These are phyloP conservation scores for Drosophila kanekoi DNA, from an alignment of 2,888 invertebrate genomes.

Conservation along the genomic window DNA sequence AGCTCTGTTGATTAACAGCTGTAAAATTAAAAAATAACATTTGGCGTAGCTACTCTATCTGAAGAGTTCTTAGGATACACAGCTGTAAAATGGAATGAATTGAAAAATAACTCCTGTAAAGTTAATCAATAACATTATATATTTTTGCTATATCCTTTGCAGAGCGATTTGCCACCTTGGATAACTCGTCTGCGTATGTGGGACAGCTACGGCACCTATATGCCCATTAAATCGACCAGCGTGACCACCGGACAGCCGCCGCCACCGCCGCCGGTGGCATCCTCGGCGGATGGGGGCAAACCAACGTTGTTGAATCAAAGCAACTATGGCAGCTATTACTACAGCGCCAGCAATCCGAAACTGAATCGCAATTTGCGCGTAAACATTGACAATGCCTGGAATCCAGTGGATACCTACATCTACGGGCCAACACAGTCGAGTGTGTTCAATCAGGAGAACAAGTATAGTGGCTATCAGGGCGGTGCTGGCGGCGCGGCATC, in stretches of 20 bases:
- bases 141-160: conserved; percentile 11
- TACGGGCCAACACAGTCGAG: conserved; percentile 85
- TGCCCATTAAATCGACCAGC: conserved; percentile 84
- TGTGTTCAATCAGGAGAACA: conserved; percentile 85
- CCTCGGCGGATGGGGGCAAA: conserved; percentile 80
- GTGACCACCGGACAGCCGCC: conserved; percentile 83
- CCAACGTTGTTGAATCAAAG: conserved; percentile 82
- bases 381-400: conserved; percentile 85
- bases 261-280: conserved; percentile 81
- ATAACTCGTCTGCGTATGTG: conserved; percentile 90
- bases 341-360: conserved; percentile 85
- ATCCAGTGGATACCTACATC: conserved; percentile 85
- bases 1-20: too few species aligned
- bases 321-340: conserved; percentile 84
- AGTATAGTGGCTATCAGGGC: conserved; percentile 84
- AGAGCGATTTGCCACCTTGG: conserved; percentile 86
- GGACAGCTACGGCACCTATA: conserved; percentile 88
- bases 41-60: too few species aligned
- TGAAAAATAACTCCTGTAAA: too few species aligned
- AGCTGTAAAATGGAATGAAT: too few species aligned
- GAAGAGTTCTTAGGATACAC: too few species aligned
- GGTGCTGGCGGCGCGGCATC: conserved; percentile 60
- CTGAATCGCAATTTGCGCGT: conserved; percentile 84
- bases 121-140: conserved; percentile 13
- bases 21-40: too few species aligned